Percentiles rank a stretch among this genome's conserved stretches.
These are phyloP conservation scores for Perizoma flavofasciatum DNA, from an alignment of 2,888 invertebrate species.

Conservation along the genomic window DNA sequence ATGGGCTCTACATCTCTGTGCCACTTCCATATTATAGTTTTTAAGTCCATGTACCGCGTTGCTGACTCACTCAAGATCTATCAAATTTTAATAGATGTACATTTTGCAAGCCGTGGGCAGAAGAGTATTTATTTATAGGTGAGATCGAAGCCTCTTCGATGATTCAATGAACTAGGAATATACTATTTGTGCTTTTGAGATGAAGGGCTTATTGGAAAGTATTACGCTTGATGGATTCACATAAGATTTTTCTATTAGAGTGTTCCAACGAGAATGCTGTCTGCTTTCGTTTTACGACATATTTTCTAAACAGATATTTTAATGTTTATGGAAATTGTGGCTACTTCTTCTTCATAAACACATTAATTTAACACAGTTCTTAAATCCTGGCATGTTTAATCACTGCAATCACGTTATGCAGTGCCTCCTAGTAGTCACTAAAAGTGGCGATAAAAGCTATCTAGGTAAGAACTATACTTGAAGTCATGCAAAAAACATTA, in stretches of 20 bases:
- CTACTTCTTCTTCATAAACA: too few species aligned
- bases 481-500: too few species aligned
- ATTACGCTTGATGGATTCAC: background rate
- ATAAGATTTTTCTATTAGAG: background rate
- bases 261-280: too few species aligned
- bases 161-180: slow-evolving; percentile 46
- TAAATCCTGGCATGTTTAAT: too few species aligned
- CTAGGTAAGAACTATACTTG: too few species aligned
- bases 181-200: slow-evolving; percentile 21
- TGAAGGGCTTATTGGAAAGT: background rate
- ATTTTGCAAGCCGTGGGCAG: slow-evolving; percentile 68
- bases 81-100: slow-evolving; percentile 69
- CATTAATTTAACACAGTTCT: too few species aligned
- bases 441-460: too few species aligned
- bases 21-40: slow-evolving; percentile 2
- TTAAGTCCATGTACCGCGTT: background rate
- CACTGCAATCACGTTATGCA: too few species aligned
- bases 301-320: too few species aligned
- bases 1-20: background rate
- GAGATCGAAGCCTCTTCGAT: slow-evolving; percentile 52
- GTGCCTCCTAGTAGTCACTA: too few species aligned
- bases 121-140: slow-evolving; percentile 56
- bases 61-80: slow-evolving; percentile 55
- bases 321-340: too few species aligned
- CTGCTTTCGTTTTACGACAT: too few species aligned